Percentiles rank a stretch among this genome's conserved stretches.
phyloP scores from a whole-genome alignment of 2,888 invertebrate species.

The Smittia aterrima region DNA sequence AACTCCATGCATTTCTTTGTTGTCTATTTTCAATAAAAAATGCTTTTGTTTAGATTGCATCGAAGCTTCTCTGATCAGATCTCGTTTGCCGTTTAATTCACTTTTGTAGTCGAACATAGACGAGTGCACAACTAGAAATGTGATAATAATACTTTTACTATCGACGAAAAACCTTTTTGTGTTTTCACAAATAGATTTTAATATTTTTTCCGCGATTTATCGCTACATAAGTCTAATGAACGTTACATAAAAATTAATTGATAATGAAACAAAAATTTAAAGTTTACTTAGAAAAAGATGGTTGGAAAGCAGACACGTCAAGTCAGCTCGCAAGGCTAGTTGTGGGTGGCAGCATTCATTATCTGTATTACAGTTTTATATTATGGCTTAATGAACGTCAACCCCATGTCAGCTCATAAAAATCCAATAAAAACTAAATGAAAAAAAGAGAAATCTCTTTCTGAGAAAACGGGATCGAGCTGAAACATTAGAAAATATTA shows the following conservation, averaged over 20 bases:
- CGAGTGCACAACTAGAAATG: not conserved
- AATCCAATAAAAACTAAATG: slow-evolving; percentile 25
- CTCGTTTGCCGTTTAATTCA: slow-evolving; percentile 33
- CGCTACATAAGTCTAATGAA: slow-evolving; percentile 36
- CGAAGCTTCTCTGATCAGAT: slow-evolving; percentile 32
- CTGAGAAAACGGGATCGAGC: not conserved
- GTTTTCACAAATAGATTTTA: not conserved
- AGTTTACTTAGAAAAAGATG: not conserved
- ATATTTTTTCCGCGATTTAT: not conserved
- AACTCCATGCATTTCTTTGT: slow-evolving; percentile 31
- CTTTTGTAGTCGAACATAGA: slow-evolving; percentile 5
- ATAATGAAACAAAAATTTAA: slow-evolving; percentile 3
- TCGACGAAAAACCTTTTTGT: not conserved
- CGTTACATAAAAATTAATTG: slow-evolving; percentile 36
- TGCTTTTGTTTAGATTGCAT: slow-evolving; percentile 38
- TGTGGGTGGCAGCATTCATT: slow-evolving; percentile 3
- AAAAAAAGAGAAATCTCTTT: slow-evolving; percentile 31
- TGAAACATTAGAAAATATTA: slow-evolving; percentile 13
- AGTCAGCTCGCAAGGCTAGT: not conserved
- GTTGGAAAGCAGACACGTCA: not conserved
- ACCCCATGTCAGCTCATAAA: slow-evolving; percentile 24
- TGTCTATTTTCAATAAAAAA: slow-evolving; percentile 8
- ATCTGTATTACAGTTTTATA: slow-evolving; percentile 27
- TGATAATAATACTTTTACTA: slow-evolving; percentile 9
- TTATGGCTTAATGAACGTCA: slow-evolving; percentile 20